These are phyloP conservation scores for Asarcornis scutulata DNA, from an alignment of 2,113 vertebrate species.

Conservation along the genomic window DNA sequence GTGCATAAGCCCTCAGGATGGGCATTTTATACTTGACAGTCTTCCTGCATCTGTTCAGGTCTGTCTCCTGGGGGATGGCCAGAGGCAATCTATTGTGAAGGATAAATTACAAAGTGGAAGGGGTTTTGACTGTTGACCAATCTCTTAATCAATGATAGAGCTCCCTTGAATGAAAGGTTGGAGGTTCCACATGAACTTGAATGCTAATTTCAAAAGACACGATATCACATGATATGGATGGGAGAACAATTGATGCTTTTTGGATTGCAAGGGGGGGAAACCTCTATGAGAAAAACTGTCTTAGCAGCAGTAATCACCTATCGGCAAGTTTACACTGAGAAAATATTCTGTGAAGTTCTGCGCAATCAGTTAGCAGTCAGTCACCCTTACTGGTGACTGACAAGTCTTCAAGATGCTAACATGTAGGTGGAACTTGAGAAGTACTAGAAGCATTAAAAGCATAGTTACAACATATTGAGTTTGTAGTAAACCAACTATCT, in stretches of 20 bases:
- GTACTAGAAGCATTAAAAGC: background rate
- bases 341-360: background rate
- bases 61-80: background rate
- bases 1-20: background rate
- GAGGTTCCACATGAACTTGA: background rate
- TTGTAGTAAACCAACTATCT: background rate
- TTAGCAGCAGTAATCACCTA: background rate
- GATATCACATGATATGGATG: background rate
- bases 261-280: background rate
- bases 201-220: background rate
- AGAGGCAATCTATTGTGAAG: background rate
- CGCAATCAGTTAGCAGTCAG: background rate
- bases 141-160: background rate
- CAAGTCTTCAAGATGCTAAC: background rate
- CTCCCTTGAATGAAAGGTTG: background rate
- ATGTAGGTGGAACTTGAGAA: background rate
- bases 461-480: background rate
- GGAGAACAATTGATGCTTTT: background rate
- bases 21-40: background rate
- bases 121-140: background rate
- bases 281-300: background rate
- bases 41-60: background rate
- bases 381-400: background rate
- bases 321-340: background rate
- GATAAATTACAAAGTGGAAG: background rate